Conservation (phyloP, 1,140 invertebrate genomes). For the Pogonognathellus flavescens region DNA sequence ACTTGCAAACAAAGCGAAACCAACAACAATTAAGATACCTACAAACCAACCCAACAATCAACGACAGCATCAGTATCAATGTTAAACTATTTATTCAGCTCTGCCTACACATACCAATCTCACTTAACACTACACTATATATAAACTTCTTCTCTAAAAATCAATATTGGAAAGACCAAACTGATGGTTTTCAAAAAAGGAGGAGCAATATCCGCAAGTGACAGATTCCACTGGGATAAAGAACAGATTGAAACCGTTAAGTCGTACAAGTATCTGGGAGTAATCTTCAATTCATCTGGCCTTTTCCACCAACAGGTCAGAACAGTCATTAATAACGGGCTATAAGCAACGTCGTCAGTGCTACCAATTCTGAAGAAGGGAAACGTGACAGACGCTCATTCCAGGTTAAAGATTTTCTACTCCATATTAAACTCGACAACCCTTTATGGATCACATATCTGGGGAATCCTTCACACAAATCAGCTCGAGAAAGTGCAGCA, state of each 20-base stretch:
- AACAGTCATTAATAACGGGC: neutral
- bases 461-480: neutral
- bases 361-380: neutral
- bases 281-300: neutral
- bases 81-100: no score
- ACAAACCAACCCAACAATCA: no score
- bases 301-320: neutral
- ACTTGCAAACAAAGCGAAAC: no score
- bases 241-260: slow-evolving; percentile 50
- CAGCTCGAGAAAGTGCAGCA: no score
- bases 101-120: no score
- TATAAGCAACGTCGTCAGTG: neutral
- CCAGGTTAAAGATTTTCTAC: neutral
- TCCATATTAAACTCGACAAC: neutral
- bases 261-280: slow-evolving; percentile 44
- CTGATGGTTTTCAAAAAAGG: no score
- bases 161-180: slow-evolving; percentile 55
- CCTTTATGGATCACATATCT: neutral
- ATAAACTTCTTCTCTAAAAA: no score
- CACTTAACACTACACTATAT: no score
- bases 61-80: no score
- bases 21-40: no score
- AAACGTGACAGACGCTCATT: neutral
- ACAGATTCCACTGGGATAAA: slow-evolving; percentile 16
- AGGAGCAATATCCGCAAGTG: neutral